A percentile compares a stretch with the other conserved stretches of the same genome.
Conservation (phyloP, 2,797 vertebrate genomes). For the Enteromius unitaeniatus region DNA sequence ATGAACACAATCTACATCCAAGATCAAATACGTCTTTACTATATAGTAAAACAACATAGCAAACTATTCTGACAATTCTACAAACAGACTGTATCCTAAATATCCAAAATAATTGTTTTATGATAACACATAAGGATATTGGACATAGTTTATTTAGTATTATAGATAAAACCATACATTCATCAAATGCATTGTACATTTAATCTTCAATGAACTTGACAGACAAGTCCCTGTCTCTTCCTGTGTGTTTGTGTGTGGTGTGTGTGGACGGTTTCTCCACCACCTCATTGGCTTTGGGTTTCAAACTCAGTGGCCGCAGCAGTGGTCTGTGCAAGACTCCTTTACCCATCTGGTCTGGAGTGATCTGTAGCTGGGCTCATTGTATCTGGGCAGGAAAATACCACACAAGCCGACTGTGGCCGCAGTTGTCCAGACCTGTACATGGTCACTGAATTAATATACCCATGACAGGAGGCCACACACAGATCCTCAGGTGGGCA, state of each 20-base stretch:
- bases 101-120: not conserved
- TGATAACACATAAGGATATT: not conserved
- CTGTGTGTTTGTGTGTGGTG: slow-evolving; percentile 30
- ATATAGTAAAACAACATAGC: not conserved
- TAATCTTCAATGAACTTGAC: slow-evolving; percentile 9
- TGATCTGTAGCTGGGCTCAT: slow-evolving; percentile 51
- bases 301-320: slow-evolving; percentile 69
- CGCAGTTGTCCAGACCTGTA: slow-evolving; percentile 39
- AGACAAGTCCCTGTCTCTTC: slow-evolving; percentile 14
- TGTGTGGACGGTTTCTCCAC: slow-evolving; percentile 29
- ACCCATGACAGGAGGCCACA: slow-evolving; percentile 16
- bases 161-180: not conserved
- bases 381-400: slow-evolving; percentile 44
- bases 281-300: slow-evolving; percentile 72
- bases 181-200: not conserved
- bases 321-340: slow-evolving; percentile 46
- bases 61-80: not conserved
- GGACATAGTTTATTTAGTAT: not conserved
- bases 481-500: slow-evolving; percentile 11
- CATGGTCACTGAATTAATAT: slow-evolving; percentile 4
- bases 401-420: slow-evolving; percentile 44
- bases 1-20: not conserved
- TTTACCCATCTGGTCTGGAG: slow-evolving; percentile 37
- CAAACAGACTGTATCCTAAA: not conserved
- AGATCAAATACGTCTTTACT: not conserved